Evolutionary conservation across 2,797 vertebrate genomes (phyloP).

Genomic region (Lophius americanus): DNA sequence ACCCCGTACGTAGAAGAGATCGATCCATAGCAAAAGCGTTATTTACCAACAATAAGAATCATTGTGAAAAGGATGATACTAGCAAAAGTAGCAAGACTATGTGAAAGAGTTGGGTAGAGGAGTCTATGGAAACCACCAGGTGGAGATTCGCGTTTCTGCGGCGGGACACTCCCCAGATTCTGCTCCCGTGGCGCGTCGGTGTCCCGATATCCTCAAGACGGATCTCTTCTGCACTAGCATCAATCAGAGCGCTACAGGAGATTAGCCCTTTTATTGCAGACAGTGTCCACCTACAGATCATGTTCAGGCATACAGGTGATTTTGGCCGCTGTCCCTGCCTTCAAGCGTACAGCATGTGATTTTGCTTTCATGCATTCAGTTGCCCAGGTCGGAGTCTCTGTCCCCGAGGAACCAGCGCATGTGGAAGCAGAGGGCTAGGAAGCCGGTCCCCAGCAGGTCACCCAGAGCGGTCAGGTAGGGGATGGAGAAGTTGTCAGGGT

Average conservation of each 20-base stretch:
- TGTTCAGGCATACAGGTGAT: slow-evolving; percentile 17
- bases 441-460: slow-evolving; percentile 96
- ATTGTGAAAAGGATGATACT: slow-evolving; percentile 53
- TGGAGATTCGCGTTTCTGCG: slow-evolving; percentile 20
- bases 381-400: slow-evolving; percentile 90
- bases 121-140: slow-evolving; percentile 31
- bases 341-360: slow-evolving; percentile 18
- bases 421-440: slow-evolving; percentile 97
- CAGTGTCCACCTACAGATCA: slow-evolving; percentile 35
- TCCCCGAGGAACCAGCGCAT: slow-evolving; percentile 97
- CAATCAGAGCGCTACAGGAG: slow-evolving; percentile 47
- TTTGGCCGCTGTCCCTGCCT: slow-evolving; percentile 11
- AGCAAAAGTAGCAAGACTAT: slow-evolving; percentile 67
- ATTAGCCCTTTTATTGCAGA: slow-evolving; percentile 59
- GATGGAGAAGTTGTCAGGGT: slow-evolving; percentile 99
- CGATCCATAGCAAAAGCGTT: slow-evolving; percentile 69
- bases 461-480: slow-evolving; percentile 97
- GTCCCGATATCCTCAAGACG: slow-evolving; percentile 42
- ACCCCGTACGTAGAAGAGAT: slow-evolving; percentile 42
- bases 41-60: slow-evolving; percentile 61
- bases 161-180: slow-evolving; percentile 8
- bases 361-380: slow-evolving; percentile 72
- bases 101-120: slow-evolving; percentile 56
- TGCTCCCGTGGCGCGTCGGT: slow-evolving; percentile 26
- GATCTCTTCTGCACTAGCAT: slow-evolving; percentile 18